phyloP scores from a whole-genome alignment of 2,113 vertebrate genomes.

The Erinaceus europaeus region DNA sequence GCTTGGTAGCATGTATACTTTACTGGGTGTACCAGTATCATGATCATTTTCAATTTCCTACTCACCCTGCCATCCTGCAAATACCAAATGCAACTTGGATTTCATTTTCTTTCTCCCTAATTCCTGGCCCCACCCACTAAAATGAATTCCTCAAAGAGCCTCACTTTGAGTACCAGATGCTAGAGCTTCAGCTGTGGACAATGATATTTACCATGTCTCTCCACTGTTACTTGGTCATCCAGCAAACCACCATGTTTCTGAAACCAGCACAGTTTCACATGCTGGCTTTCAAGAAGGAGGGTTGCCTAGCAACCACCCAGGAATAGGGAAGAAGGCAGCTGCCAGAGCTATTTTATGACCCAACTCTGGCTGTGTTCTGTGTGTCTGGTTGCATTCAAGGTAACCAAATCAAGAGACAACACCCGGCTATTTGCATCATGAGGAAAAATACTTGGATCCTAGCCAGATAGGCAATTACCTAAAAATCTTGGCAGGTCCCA shows the following conservation, averaged over 20 bases:
- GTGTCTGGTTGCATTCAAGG: constrained; percentile 52
- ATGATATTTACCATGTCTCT: background rate
- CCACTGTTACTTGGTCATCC: background rate
- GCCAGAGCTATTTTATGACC: constrained; percentile 27
- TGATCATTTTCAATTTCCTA: too few relatives aligned
- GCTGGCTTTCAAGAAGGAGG: background rate
- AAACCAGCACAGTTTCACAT: background rate
- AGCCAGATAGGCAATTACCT: constrained; percentile 59
- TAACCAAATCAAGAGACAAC: constrained; percentile 58
- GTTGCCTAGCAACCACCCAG: constrained; percentile 46
- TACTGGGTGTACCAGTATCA: too few relatives aligned
- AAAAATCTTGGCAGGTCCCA: constrained; percentile 67
- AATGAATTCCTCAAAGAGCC: background rate
- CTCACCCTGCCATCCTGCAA: background rate
- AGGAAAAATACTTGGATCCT: constrained; percentile 63
- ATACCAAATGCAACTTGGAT: background rate
- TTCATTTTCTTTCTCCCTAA: background rate
- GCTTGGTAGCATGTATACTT: too few relatives aligned
- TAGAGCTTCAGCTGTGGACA: background rate
- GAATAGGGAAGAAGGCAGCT: background rate
- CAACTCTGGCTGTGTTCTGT: background rate
- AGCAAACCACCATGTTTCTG: background rate
- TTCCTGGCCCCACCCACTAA: background rate
- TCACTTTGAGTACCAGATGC: background rate
- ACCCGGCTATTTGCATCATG: constrained; percentile 56